Evolutionary conservation across 1,140 invertebrate species (phyloP), one percentile per base, ranked within the genome.

Genomic region (Sycophila sp.): DNA sequence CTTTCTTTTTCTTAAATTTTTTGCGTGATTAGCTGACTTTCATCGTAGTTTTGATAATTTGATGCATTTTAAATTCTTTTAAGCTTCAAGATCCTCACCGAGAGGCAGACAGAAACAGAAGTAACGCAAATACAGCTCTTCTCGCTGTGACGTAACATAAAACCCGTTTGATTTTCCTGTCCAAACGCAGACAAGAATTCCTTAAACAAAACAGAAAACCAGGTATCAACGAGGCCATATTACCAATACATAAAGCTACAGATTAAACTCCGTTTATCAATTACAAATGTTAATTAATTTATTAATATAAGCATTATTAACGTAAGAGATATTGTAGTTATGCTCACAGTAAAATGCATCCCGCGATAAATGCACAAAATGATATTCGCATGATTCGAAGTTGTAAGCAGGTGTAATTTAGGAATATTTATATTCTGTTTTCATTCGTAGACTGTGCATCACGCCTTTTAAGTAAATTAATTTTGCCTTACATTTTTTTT

Each of bases 401-500:
- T 17, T 47, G 24, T 22, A 47, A 42, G n/a, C n/a, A 47, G 4
- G 19, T 47, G 42, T 47, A 22, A 2, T 10, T 10, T 22, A 24
- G 5, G 17, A 8, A 11, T 17, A 49, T 59, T 15, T 59, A n/a
- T 22, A 40, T 42, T 13, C 24, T 38, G 30, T 26, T 26, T 59
- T 40, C 19, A 22, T 59, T 47, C 24, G 42, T 47, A 11, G 42
- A n/a, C 26, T 60, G 15, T 60, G 42, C 11, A 47, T 63, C 26
- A 24, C 4, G 30, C 2, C 42, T 49, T 3, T 63, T 34, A 1
- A 49, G n/a, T 62, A 15, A 13, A 62, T 60, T 24, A 60, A 26
- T 47, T 45, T 32, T 62, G 40, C 59, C 30, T 32, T 45, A 26
- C 26, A 13, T 56, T n/a, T 19, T 30, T 55, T 55, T 55, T n/a